Base-by-base conservation (phyloP, 2,113 vertebrate species). In the Thomomys bottae region DNA sequence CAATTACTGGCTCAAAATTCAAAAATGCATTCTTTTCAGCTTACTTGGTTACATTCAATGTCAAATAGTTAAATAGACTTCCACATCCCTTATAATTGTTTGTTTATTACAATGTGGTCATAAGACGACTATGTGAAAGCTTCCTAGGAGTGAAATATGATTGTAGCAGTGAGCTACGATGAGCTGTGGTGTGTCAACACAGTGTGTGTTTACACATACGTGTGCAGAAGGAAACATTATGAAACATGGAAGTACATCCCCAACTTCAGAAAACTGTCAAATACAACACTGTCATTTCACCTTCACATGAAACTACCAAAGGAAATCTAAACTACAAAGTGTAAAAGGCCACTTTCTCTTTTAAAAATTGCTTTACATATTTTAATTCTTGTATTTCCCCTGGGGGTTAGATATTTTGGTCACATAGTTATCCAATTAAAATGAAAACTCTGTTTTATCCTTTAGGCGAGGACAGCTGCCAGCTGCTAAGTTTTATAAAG, bases 401-500 rank as follows among this genome's bases (percentile, higher is more conserved):
- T 96, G 95, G 84, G 97, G 96, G 97, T 97, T 97, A 96, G 81
- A 96, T 97, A 97, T 98, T 98, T 98, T 14, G 14, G 97, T 98
- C 97, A 98, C 98, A 97, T 95, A 96, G 97, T 97, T 97, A 97
- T 96, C 97, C 97, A 98, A 98, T 98, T 98, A 98, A 98, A 98
- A 97, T 98, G 96, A 98, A 97, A 97, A 98, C 88, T 97, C 83
- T 95, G 96, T 90, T 90, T 97, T 97, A 98, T 97, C 97, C 97
- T 98, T 98, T 97, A 97, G 97, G 97, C 63, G 66, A 98, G 97
- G 97, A 98, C 97, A 97, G 96, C 97, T 98, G 97, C 97, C 97
- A 98, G 96, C 98, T 98, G 97, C 97, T 97, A 97, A 97, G 97
- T 98, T 98, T 98, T 97, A 98, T 97, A 97, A 98, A 97, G 97